Conservation (phyloP, 2,113 vertebrate genomes). For the Oenanthe oenanthe region DNA sequence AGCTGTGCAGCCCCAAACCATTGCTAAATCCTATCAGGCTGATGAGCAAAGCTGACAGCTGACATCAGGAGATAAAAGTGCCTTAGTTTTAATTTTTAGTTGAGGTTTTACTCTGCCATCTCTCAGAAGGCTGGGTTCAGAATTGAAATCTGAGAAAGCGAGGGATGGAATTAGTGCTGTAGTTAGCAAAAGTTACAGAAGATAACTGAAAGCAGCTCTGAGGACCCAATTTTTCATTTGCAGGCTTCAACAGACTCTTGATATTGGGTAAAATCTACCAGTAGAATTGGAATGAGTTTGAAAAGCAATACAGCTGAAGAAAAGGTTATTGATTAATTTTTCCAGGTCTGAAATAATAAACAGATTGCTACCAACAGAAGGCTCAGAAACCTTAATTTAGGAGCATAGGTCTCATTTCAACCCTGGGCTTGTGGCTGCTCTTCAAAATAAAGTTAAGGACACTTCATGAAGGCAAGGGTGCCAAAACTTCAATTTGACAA, state of each 20-base stretch:
- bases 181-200: background rate
- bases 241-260: background rate
- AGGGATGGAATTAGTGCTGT: background rate
- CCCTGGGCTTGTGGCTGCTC: background rate
- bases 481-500: background rate
- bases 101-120: background rate
- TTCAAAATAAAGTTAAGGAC: background rate
- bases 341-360: background rate
- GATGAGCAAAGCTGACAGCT: slow-evolving; percentile 18
- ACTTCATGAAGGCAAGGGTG: background rate
- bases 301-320: background rate
- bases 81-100: slow-evolving; percentile 22
- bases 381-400: background rate
- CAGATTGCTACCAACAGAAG: background rate
- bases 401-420: background rate
- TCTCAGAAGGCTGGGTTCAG: background rate
- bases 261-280: background rate
- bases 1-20: background rate
- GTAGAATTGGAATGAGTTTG: background rate
- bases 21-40: slow-evolving; percentile 3
- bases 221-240: background rate
- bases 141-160: background rate
- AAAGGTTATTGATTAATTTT: background rate
- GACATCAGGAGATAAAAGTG: slow-evolving; percentile 18
- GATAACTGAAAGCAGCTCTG: background rate